These are phyloP conservation scores for Megathymus violae DNA, from an alignment of 1,140 invertebrate genomes.

Conservation along the genomic window DNA sequence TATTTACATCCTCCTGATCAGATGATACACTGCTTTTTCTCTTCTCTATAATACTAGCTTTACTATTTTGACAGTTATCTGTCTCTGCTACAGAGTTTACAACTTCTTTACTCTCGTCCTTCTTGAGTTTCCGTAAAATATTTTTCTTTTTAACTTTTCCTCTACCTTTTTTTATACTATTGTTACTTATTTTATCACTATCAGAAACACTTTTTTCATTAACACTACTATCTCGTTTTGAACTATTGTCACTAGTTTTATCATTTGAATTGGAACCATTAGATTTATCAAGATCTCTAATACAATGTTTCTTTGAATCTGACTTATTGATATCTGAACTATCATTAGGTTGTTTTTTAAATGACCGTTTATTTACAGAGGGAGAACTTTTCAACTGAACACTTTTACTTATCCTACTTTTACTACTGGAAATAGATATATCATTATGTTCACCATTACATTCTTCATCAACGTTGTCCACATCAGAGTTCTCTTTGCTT, in stretches of 20 bases:
- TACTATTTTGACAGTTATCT: constrained; percentile 67
- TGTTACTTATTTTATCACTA: constrained; percentile 63
- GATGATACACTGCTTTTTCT: constrained; percentile 77
- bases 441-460: constrained; percentile 75
- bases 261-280: constrained; percentile 79
- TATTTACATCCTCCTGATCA: constrained; percentile 60
- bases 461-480: constrained; percentile 69
- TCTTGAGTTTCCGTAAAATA: constrained; percentile 57
- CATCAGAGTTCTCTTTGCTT: constrained; percentile 56
- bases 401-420: constrained; percentile 62
- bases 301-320: constrained; percentile 73
- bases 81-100: constrained; percentile 59
- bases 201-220: constrained; percentile 67
- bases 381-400: constrained; percentile 66
- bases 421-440: constrained; percentile 57
- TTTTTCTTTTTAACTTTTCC: constrained; percentile 69
- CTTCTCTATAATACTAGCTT: constrained; percentile 77
- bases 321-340: constrained; percentile 61
- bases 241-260: constrained; percentile 69
- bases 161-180: constrained; percentile 61
- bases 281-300: constrained; percentile 60
- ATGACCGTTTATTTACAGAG: constrained; percentile 62
- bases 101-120: constrained; percentile 54
- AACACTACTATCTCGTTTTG: constrained; percentile 61
- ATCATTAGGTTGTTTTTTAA: constrained; percentile 72